phyloP scores from a whole-genome alignment of 2,113 vertebrate species.

The Delphinapterus leucas region DNA sequence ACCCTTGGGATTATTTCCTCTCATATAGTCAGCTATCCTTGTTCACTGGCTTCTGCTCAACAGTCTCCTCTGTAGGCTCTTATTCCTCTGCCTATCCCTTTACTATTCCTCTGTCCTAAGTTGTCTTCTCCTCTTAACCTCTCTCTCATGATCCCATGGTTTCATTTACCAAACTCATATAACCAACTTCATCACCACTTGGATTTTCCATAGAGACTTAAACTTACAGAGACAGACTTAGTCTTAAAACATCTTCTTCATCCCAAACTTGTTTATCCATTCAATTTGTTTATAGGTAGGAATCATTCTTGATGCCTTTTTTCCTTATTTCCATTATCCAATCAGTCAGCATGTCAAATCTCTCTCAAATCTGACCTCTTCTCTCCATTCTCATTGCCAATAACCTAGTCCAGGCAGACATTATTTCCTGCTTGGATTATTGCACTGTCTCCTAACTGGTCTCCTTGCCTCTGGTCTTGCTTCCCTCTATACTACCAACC shows the following conservation, averaged over 20 bases:
- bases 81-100: neutral
- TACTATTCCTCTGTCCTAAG: neutral
- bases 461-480: neutral
- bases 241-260: neutral
- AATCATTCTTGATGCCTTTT: neutral
- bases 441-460: neutral
- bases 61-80: neutral
- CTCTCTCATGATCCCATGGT: neutral
- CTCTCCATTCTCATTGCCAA: neutral
- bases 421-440: neutral
- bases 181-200: neutral
- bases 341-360: neutral
- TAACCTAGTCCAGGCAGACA: neutral
- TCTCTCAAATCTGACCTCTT: neutral
- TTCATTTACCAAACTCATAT: neutral
- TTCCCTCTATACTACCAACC: neutral
- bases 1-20: neutral
- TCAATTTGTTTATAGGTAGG: neutral
- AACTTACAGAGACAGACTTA: neutral
- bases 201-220: neutral
- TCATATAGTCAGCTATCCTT: neutral
- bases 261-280: neutral
- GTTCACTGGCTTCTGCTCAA: neutral
- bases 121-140: neutral
- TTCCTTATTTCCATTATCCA: neutral